Conservation (phyloP, 2,797 vertebrate genomes). For the Valencia hispanica region DNA sequence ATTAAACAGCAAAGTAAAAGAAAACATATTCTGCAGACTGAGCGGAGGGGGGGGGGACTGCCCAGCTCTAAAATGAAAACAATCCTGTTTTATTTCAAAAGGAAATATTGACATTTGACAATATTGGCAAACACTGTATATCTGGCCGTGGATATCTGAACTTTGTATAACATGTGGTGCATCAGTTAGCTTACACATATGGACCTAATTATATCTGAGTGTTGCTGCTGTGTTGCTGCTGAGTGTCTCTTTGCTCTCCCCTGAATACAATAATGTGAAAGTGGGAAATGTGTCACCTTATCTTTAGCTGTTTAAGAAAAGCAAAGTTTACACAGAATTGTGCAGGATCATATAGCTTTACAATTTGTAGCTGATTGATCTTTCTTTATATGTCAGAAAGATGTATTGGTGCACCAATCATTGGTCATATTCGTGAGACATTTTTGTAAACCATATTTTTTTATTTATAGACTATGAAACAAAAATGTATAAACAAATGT, state of each 20-base stretch:
- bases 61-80: neutral
- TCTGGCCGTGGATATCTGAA: neutral
- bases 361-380: constrained; percentile 1
- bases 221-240: neutral
- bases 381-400: constrained; percentile 8
- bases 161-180: neutral
- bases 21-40: too few relatives aligned
- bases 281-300: constrained; percentile 14
- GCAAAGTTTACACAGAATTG: neutral
- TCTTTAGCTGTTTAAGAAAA: neutral
- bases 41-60: too few relatives aligned
- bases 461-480: constrained; percentile 12
- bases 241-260: constrained; percentile 11
- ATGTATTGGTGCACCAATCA: neutral
- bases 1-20: too few relatives aligned
- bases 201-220: neutral
- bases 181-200: neutral
- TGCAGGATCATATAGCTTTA: neutral
- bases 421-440: constrained; percentile 10
- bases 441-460: neutral
- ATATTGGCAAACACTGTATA: neutral
- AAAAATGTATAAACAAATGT: neutral
- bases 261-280: neutral
- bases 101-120: neutral
- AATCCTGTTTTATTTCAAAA: neutral